A percentile compares a stretch with the other conserved stretches of the same genome.
Conservation (phyloP, 2,888 invertebrate species). For the Andrena trimmerana region DNA sequence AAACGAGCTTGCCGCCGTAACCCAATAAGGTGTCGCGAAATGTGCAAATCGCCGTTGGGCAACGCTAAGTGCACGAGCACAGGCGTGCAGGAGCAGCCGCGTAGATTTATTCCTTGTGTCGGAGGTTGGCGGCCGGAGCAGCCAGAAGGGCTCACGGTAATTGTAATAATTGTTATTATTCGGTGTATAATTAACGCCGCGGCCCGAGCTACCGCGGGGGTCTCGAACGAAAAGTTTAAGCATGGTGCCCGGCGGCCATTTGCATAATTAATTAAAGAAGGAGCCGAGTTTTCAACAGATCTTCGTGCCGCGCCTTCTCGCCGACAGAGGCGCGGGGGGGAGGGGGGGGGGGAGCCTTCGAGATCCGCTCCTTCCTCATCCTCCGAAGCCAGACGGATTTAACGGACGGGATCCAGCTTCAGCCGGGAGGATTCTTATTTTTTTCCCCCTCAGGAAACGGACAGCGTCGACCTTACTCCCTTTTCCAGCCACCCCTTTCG, state of each 20-base stretch:
- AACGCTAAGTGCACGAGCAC: neutral
- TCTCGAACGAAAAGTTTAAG: conserved; percentile 82
- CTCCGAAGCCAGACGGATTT: conserved; percentile 44
- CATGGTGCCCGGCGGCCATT: conserved; percentile 81
- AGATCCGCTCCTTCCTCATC: conserved; percentile 36
- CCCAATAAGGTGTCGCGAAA: conserved; percentile 12
- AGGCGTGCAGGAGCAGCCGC: neutral
- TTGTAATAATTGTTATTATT: conserved; percentile 83
- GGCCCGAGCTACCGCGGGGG: conserved; percentile 74
- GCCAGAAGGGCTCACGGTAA: conserved; percentile 73
- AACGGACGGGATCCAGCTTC: conserved; percentile 53
- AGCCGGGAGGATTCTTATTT: conserved; percentile 41
- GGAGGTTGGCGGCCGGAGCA: conserved; percentile 40
- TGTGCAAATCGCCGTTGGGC: conserved; percentile 19
- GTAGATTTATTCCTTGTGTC: conserved; percentile 53
- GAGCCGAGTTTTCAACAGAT: conserved; percentile 82
- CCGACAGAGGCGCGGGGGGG: conserved; percentile 34
- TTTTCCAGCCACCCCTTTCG: conserved; percentile 7
- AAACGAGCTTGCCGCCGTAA: neutral
- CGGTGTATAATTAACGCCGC: conserved; percentile 82
- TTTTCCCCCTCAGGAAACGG: neutral
- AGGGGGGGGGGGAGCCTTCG: conserved; percentile 53
- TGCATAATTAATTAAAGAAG: conserved; percentile 84
- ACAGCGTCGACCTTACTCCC: neutral
- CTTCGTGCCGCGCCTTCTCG: conserved; percentile 75